Base-by-base conservation (phyloP, 2,113 vertebrate species). In the Mirza zaza region DNA sequence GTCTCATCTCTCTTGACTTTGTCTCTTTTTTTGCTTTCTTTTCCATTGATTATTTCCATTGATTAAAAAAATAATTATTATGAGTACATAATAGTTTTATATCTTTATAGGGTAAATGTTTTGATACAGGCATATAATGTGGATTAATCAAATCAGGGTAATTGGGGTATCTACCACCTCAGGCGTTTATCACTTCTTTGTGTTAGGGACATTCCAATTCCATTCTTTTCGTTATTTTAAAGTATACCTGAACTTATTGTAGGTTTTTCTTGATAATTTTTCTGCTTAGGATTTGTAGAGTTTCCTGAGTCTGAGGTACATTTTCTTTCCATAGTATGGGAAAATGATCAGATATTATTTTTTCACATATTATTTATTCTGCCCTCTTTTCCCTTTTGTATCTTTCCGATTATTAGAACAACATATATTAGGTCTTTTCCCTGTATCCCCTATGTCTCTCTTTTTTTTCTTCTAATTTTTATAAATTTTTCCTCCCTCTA, bases 401-500 rank as follows among this genome's bases (percentile, higher is more conserved):
- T 63, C 11, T 81, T 83, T 82, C 29, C 65, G 7, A 1, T 55
- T 55, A 27, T 39, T 45, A 45, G 45, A 76, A n/a, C 67, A 77
- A 48, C 4, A 39, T 17, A 36, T 14, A n/a, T 42, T 80, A 50
- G 52, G 80, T 1, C 6, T 80, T 52, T 34, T 5, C 77, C 8
- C 67, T 63, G 27, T 75, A 45, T 23, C 29, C 12, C 27, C 6
- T 65, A 55, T 76, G 25, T 10, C 39, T 63, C 11, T 39, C 21
- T 9, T 48, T 48, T 55, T 20, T 34, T 5, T 57, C 15, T 45
- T 63, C n/a, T 21, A 57, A 29, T 20, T 83, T 55, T 45, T 80
- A 45, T 3, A 61, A 36, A 0, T 3, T 25, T 39, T 45, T 32
- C 14, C 8, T 10, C 6, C 1, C 20, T n/a, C 9, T 63, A 32